Percentiles rank a stretch among this genome's conserved stretches.
These are phyloP conservation scores for Halocynthia roretzi DNA, from an alignment of 23 tunicate genomes.

Conservation along the genomic window DNA sequence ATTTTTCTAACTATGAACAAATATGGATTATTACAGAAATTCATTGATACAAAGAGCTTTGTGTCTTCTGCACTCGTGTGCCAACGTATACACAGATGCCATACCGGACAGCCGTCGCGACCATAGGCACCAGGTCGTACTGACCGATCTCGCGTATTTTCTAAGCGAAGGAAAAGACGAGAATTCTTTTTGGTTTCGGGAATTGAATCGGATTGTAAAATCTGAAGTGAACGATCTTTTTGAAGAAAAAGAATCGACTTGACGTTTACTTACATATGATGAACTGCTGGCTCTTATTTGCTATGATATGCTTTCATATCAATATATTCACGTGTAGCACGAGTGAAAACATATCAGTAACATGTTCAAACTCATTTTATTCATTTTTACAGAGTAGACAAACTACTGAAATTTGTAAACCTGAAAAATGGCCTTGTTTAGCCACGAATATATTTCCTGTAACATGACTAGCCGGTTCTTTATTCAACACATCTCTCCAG, in stretches of 20 bases:
- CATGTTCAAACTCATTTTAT: too few species aligned
- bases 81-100: conserved; percentile 23
- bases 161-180: not conserved
- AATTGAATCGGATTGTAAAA: conserved; percentile 23
- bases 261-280: not conserved
- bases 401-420: too few species aligned
- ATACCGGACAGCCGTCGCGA: conserved; percentile 29
- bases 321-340: too few species aligned
- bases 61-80: conserved; percentile 40
- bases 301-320: too few species aligned
- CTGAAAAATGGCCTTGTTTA: too few species aligned
- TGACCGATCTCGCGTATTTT: conserved; percentile 10
- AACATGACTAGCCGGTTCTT: too few species aligned
- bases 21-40: not conserved
- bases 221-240: conserved; percentile 13
- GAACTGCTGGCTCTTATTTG: too few species aligned
- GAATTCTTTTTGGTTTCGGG: conserved; percentile 14
- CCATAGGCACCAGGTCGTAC: conserved; percentile 20
- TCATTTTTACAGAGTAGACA: too few species aligned
- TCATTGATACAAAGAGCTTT: conserved; percentile 10
- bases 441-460: too few species aligned
- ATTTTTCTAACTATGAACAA: not conserved
- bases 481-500: too few species aligned
- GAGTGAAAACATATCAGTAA: too few species aligned
- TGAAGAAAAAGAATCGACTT: not conserved